A percentile compares a stretch with the other conserved stretches of the same genome.
Conservation (phyloP, 2,888 invertebrate species). For the Oxyscelio sp. region DNA sequence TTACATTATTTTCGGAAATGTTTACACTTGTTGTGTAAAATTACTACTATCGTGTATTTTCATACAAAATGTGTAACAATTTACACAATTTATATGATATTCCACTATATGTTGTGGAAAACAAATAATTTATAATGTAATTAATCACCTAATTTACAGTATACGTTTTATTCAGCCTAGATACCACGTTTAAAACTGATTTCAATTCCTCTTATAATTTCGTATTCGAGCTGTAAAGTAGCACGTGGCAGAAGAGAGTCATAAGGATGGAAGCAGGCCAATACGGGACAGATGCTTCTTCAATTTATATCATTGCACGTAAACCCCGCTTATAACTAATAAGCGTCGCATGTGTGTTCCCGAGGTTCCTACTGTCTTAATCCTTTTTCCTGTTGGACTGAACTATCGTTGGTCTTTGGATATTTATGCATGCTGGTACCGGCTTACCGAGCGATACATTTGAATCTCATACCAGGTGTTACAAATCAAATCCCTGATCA, state of each 20-base stretch:
- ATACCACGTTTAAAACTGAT: too few relatives aligned
- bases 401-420: slow-evolving; percentile 40
- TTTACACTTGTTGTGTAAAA: too few relatives aligned
- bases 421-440: slow-evolving; percentile 74
- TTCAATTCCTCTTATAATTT: too few relatives aligned
- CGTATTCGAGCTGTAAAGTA: too few relatives aligned
- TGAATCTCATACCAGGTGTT: slow-evolving; percentile 73
- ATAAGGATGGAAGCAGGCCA: slow-evolving; percentile 37
- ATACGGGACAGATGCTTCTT: slow-evolving; percentile 74
- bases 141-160: too few relatives aligned
- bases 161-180: too few relatives aligned
- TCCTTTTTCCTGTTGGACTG: slow-evolving; percentile 36
- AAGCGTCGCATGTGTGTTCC: slow-evolving; percentile 57
- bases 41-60: too few relatives aligned
- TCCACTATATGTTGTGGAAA: too few relatives aligned
- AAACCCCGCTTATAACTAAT: slow-evolving; percentile 63
- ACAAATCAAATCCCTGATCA: slow-evolving; percentile 60
- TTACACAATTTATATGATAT: too few relatives aligned
- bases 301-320: slow-evolving; percentile 62
- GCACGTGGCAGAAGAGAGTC: slow-evolving; percentile 59
- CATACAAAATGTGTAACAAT: too few relatives aligned
- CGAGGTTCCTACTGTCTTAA: slow-evolving; percentile 46
- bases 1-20: too few relatives aligned
- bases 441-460: slow-evolving; percentile 55
- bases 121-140: too few relatives aligned